Percentiles rank a stretch among this genome's conserved stretches.
Conservation (phyloP, 2,888 invertebrate genomes). For the Hecatera dysodea region DNA sequence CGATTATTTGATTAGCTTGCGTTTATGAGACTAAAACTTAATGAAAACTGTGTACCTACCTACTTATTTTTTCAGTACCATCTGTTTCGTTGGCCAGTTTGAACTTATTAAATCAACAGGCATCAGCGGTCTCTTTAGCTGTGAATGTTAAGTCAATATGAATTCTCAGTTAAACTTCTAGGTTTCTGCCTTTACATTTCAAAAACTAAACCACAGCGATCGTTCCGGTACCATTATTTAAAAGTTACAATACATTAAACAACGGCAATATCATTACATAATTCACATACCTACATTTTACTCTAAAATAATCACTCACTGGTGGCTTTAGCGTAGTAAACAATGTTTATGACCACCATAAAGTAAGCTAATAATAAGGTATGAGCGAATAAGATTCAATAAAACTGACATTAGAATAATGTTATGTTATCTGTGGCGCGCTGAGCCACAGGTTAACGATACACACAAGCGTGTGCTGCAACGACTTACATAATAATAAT, state of each 20-base stretch:
- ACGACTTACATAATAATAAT: conserved; percentile 54
- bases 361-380: conserved; percentile 40
- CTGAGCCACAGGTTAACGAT: conserved; percentile 20
- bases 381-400: conserved; percentile 38
- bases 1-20: conserved; percentile 18
- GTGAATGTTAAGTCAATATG: neutral
- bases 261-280: conserved; percentile 27
- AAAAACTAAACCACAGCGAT: neutral
- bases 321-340: conserved; percentile 23
- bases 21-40: conserved; percentile 1
- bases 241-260: conserved; percentile 15
- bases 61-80: neutral
- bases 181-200: neutral
- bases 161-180: neutral
- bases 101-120: conserved; percentile 6
- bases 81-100: conserved; percentile 3
- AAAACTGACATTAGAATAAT: conserved; percentile 39
- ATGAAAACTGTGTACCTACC: neutral
- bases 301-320: conserved; percentile 29
- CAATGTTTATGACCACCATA: conserved; percentile 43
- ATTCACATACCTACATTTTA: conserved; percentile 23
- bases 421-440: conserved; percentile 40
- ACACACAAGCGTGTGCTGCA: conserved; percentile 28
- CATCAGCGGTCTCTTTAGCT: neutral
- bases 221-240: conserved; percentile 31